Base-by-base conservation (phyloP, 2,888 invertebrate species). In the Epinotia bilunana region DNA sequence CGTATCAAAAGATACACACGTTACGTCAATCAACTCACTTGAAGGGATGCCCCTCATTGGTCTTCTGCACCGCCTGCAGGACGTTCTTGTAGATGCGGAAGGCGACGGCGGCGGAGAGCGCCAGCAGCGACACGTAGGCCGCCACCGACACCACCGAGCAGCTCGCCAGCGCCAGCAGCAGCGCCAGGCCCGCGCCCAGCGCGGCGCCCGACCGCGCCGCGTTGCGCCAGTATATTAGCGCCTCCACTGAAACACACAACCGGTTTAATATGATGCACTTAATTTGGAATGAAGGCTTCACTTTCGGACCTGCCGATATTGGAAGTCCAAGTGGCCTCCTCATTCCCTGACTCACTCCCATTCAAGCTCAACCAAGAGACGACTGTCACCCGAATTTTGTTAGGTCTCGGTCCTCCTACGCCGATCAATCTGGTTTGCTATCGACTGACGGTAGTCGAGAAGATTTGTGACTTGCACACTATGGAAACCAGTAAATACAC, bases 201-300 rank as follows among this genome's bases (percentile, higher is more conserved):
- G 98, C 98, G 85, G 97, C 96, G 82, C 98, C 99, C 80, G 98
- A 98, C 94, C 97, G 98, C 95, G 97, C 98, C 83, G 98, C 97
- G 95, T 98, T 97, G 82, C 99, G 97, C 99, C 99, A 99, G 95
- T 99, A 99, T 91, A 99, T 97, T 92, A 99, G 95, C 88, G 98
- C 98, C 94, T 98, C 97, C 96, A 98, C 98, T 98, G 95, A 11
- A 96, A 96, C 73, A 76, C 65, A 77, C 72, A 46, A 46, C 33
- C 68, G 6, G 60, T 68, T 33, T 9, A 7, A 39, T 39, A 39
- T 39, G 1, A 1, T 9, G 9, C 39, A 39, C 39, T 39, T 20
- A 20, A 49, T 4, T 13, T 0, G 3, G 49, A 49, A 49, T 16
- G 0, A 6, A 49, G 16, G 46, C 13, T 13, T 6, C 49, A 49